A percentile compares a stretch with the other conserved stretches of the same genome.
phyloP scores from a whole-genome alignment of 2,113 vertebrate genomes.

The Columba livia region DNA sequence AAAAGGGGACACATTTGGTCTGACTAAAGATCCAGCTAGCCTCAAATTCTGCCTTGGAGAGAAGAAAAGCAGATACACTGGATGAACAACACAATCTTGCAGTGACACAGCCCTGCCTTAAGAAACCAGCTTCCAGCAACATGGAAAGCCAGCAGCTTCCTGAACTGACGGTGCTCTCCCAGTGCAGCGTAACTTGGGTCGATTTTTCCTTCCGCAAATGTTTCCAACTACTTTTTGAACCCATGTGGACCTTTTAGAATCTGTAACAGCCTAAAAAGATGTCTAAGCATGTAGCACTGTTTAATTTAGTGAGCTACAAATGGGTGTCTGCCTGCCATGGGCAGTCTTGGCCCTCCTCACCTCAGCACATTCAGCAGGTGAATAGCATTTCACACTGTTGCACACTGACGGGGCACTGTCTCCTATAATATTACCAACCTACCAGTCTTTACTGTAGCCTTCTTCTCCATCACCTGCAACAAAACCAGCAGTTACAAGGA shows the following conservation, averaged over 20 bases:
- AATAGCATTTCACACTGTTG: background rate
- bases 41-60: background rate
- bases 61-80: background rate
- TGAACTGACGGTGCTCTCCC: accelerated
- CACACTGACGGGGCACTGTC: accelerated
- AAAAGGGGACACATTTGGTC: background rate
- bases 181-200: background rate
- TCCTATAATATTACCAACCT: background rate
- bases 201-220: background rate
- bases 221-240: background rate
- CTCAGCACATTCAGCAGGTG: background rate
- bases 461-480: background rate
- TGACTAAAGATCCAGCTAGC: background rate
- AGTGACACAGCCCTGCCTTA: background rate
- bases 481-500: background rate
- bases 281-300: background rate
- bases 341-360: accelerated
- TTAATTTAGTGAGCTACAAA: background rate
- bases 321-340: background rate
- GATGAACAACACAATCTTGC: background rate
- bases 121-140: background rate
- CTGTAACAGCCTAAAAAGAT: background rate
- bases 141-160: background rate
- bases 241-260: background rate
- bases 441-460: background rate